These are phyloP conservation scores for Percopsis omiscomaycus DNA, from an alignment of 2,797 vertebrate genomes.

Conservation along the genomic window DNA sequence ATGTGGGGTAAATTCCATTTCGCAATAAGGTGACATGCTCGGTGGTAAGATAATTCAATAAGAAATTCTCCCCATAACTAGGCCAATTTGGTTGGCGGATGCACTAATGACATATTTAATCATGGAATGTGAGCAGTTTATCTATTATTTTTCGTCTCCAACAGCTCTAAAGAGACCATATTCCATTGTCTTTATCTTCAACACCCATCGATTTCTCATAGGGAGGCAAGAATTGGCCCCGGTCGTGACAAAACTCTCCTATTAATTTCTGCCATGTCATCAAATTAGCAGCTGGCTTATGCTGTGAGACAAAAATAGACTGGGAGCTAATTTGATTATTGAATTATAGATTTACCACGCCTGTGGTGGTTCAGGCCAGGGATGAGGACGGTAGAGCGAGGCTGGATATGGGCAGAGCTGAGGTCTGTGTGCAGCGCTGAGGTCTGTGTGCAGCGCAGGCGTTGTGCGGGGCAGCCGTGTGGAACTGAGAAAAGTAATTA, in stretches of 20 bases:
- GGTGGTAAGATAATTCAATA: conserved; percentile 50
- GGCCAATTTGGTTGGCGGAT: conserved; percentile 52
- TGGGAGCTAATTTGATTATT: conserved; percentile 56
- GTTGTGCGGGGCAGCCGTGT: conserved; percentile 43
- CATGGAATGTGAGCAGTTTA: conserved; percentile 36
- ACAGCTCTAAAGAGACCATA: conserved; percentile 37
- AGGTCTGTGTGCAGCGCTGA: conserved; percentile 35
- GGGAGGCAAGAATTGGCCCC: conserved; percentile 27
- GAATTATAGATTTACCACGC: conserved; percentile 63
- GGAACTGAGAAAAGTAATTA: conserved; percentile 72
- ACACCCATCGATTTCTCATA: conserved; percentile 15
- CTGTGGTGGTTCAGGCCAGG: conserved; percentile 48
- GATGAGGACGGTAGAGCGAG: conserved; percentile 37
- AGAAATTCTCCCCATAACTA: conserved; percentile 57
- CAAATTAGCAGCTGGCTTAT: conserved; percentile 48
- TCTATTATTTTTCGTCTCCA: conserved; percentile 10
- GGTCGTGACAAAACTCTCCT: conserved; percentile 9
- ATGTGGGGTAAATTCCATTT: conserved; percentile 48
- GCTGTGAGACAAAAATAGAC: conserved; percentile 44
- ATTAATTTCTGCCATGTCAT: conserved; percentile 54
- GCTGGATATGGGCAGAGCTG: conserved; percentile 35
- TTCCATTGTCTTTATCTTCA: conserved; percentile 32
- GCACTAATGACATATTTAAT: conserved; percentile 58
- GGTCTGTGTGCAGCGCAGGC: conserved; percentile 40
- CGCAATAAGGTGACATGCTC: conserved; percentile 39